phyloP scores from a whole-genome alignment of 2,113 vertebrate genomes.

The Neolamprologus modestus region DNA sequence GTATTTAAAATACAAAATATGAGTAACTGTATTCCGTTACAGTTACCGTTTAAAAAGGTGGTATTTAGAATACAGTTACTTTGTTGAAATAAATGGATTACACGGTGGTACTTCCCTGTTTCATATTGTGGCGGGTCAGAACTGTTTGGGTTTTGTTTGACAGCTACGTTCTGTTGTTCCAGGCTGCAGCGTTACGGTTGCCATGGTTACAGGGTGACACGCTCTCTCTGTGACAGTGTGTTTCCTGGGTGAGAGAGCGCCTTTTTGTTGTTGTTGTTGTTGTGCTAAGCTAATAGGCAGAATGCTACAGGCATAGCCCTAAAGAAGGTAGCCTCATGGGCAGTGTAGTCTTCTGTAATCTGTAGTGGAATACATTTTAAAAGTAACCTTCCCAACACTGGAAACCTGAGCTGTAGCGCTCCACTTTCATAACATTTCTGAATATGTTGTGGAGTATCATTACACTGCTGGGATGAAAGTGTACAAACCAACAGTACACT shows the following conservation, averaged over 20 bases:
- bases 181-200: background rate
- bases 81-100: background rate
- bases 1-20: background rate
- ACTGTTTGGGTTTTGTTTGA: background rate
- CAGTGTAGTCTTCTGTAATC: background rate
- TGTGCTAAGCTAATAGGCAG: no score
- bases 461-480: background rate
- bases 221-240: background rate
- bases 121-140: background rate
- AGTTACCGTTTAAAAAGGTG: background rate
- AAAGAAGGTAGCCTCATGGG: no score
- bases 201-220: background rate
- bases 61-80: background rate
- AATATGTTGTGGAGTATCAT: background rate
- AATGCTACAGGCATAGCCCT: no score
- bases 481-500: background rate
- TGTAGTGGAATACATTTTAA: background rate
- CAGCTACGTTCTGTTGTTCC: background rate
- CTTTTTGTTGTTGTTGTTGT: no score
- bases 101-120: accelerated
- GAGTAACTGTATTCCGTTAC: background rate
- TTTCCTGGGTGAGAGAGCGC: background rate
- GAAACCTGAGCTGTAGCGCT: background rate
- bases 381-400: background rate
- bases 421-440: background rate